Evolutionary conservation across 2,797 vertebrate species (phyloP), one percentile per base, ranked within the genome.

Genomic region (Oreochromis grahami): DNA sequence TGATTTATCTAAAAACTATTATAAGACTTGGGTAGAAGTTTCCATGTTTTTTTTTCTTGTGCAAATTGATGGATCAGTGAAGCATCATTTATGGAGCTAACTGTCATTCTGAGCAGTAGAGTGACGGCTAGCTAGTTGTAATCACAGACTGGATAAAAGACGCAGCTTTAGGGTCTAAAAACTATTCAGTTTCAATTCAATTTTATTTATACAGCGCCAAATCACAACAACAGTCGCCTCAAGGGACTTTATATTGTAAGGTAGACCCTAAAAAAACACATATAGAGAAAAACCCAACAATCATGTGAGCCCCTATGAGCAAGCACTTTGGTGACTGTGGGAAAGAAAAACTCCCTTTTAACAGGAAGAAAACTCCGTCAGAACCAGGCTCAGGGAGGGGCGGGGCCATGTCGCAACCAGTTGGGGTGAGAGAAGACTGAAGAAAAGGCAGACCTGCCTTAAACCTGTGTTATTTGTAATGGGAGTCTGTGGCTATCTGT

Each of bases 281-380:
- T 58, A 58, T 15, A 34, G 56, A 60, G 29, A 19, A 60, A 60
- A 60, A 19, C 56, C 56, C 3, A 60, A 60, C 56, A 60, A 34
- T 60, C 15, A 60, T 7, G 34, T 34, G 55, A 56, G 0, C 8
- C 26, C 14, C 53, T 29, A 2, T 56, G 26, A 56, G 55, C 5
- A 56, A 55, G 55, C 29, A 0, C 26, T 58, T 10, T 32, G 29
- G 56, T 2, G 0, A 4, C 56, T 19, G 56, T 34, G 29, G 56
- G 29, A 60, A 60, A 29, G 29, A 60, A 60, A 1, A 11, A 60
- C 2, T 60, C 56, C 56, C 56, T 60, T 60, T 60, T 4, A 34
- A 60, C 29, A 60, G 56, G 56, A 60, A 60, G 56, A 60, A 34
- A 60, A 5, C 56, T 11, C 5, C 0, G 0, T 3, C 0, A 60